Evolutionary conservation across 2,888 invertebrate genomes (phyloP).

Genomic region (Heliconius ismenius): DNA sequence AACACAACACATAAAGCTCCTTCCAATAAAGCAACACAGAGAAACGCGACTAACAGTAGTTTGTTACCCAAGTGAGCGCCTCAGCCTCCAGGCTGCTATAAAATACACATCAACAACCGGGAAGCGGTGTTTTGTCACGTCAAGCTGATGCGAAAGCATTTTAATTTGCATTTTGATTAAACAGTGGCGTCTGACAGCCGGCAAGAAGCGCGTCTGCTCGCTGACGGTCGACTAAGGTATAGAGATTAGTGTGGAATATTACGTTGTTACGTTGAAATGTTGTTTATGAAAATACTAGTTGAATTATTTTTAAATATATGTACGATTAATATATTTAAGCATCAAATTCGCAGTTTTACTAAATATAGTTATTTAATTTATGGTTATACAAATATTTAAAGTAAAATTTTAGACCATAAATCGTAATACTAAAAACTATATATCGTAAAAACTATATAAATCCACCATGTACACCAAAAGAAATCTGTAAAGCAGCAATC

Average conservation of each 20-base stretch:
- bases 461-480: not conserved
- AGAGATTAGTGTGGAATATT: slow-evolving; percentile 12
- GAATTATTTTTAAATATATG: no score
- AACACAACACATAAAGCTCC: slow-evolving; percentile 2
- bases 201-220: slow-evolving; percentile 43
- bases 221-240: slow-evolving; percentile 36
- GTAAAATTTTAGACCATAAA: no score
- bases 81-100: slow-evolving; percentile 47
- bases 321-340: no score
- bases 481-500: slow-evolving; percentile 6
- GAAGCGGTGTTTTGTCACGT: slow-evolving; percentile 57
- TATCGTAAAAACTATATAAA: not conserved
- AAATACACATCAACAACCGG: slow-evolving; percentile 52
- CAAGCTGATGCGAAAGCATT: slow-evolving; percentile 57
- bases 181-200: slow-evolving; percentile 55
- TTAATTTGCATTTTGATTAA: slow-evolving; percentile 70
- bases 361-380: no score
- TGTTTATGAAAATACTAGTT: not conserved
- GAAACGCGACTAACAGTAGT: slow-evolving; percentile 22
- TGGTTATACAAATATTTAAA: no score
- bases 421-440: not conserved
- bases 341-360: no score
- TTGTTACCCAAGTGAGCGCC: slow-evolving; percentile 34
- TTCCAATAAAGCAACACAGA: slow-evolving; percentile 12
- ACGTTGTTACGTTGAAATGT: slow-evolving; percentile 1